Base-by-base conservation (phyloP, 1,140 invertebrate species). In the Ctenoplectra terminalis region DNA sequence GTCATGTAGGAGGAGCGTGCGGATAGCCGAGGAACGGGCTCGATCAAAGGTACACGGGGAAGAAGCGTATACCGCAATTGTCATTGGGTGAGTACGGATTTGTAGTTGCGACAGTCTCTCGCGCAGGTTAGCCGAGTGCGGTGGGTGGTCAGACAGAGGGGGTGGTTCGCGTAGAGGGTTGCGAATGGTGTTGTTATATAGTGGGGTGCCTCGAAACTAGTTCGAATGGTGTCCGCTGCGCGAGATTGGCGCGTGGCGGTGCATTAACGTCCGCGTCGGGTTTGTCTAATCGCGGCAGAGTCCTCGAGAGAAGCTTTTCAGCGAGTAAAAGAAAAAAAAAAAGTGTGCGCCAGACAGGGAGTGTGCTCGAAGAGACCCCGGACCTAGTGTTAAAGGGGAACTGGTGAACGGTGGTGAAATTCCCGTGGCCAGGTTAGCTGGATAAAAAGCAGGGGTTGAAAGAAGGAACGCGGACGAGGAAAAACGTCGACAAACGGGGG, bases 261-360 rank as follows among this genome's bases (percentile, higher is more conserved):
- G 92, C 92, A 92, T 91, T 90, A 93, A 90, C 90, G 88, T 91
- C 88, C 91, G 92, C 91, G 92, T 91, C 86, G 92, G 70, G 88
- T 86, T 91, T 86, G 91, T 89, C 91, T 90, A 83, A 88, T 87
- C 90, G 90, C 86, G 90, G 90, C 48, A 58, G 89, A 78, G 85
- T 82, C 82, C 72, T 56, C 82, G 85, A 61, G 86, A 37, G 56
- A 43, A 52, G 54, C 64, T 73, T 84, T 77, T 70, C 76, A 54
- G 69, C n/a, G 40, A 67, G 60, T 52, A 52, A 76, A 77, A 66
- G 61, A 54, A 50, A 26, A n/a, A n/a, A 26, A 56, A 56, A 46
- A 50, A 29, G 67, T 54, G 67, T 58, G 71, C 37, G 34, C 69
- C 43, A 70, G 58, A 81, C 67, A 48, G 26, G 66, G 50, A 34